Evolutionary conservation across 2,888 invertebrate species (phyloP).

Genomic region (Copidosoma aretas): DNA sequence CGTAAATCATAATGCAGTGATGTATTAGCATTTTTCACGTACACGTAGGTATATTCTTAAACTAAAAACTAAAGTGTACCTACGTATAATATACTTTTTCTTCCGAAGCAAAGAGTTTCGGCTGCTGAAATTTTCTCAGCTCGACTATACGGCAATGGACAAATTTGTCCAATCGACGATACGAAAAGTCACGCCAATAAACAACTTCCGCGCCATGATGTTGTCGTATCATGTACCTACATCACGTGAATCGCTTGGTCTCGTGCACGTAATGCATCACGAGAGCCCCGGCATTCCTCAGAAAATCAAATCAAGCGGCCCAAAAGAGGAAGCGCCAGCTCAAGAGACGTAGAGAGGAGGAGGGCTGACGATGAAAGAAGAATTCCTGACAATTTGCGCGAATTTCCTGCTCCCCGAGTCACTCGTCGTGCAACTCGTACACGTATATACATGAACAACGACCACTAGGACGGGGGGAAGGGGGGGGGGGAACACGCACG

Average conservation of each 20-base stretch:
- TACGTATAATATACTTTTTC: no score
- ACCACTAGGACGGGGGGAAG: neutral
- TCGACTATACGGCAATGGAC: no score
- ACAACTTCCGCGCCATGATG: slow-evolving; percentile 25
- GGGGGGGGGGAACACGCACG: neutral
- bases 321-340: neutral
- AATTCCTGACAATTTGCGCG: slow-evolving; percentile 38
- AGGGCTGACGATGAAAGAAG: slow-evolving; percentile 14
- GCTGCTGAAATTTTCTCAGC: no score
- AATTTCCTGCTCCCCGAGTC: slow-evolving; percentile 24
- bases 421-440: slow-evolving; percentile 13
- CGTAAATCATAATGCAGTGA: no score
- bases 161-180: no score
- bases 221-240: no score
- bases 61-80: no score
- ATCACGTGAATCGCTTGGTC: neutral
- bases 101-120: no score
- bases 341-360: neutral
- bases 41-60: no score
- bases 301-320: slow-evolving; percentile 32
- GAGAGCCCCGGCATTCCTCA: slow-evolving; percentile 7
- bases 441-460: no score
- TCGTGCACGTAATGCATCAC: neutral
- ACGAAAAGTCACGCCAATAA: slow-evolving; percentile 16
- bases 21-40: no score